Conservation (phyloP, 2,797 vertebrate genomes). For the Margarornis squamiger region DNA sequence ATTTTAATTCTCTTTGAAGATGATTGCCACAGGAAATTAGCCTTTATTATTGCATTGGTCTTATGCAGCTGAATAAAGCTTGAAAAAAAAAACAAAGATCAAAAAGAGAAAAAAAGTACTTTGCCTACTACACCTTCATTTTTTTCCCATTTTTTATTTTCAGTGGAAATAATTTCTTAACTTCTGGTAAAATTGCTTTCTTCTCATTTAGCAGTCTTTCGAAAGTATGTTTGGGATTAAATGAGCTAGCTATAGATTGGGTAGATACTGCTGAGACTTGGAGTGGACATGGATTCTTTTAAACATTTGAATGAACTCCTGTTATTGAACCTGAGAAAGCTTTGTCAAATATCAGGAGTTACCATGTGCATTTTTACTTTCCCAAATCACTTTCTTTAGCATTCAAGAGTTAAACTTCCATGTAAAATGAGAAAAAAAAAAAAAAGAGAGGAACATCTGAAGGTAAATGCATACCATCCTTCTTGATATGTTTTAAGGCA, state of each 20-base stretch:
- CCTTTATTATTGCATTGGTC: not conserved
- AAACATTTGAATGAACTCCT: not conserved
- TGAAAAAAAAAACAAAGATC: not conserved
- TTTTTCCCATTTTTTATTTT: not conserved
- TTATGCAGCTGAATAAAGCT: conserved; percentile 12
- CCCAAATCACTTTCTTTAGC: not conserved
- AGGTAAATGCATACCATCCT: not conserved
- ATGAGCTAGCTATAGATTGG: not conserved
- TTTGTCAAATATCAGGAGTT: not conserved
- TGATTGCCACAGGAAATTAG: conserved; percentile 19
- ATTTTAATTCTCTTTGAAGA: conserved; percentile 32
- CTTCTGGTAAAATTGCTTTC: not conserved
- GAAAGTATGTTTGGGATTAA: not conserved
- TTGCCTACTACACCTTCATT: not conserved
- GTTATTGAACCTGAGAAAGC: not conserved
- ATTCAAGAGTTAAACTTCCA: not conserved
- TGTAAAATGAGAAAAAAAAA: not conserved
- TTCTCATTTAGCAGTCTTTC: not conserved
- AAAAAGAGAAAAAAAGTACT: not conserved
- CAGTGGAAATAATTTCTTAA: not conserved
- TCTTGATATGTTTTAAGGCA: not conserved
- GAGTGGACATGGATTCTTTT: not conserved
- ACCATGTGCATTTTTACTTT: not conserved
- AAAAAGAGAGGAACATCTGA: not conserved
- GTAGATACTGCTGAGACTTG: not conserved